Evolutionary conservation across 1,140 invertebrate genomes (phyloP).

Genomic region (Panulirus ornatus): DNA sequence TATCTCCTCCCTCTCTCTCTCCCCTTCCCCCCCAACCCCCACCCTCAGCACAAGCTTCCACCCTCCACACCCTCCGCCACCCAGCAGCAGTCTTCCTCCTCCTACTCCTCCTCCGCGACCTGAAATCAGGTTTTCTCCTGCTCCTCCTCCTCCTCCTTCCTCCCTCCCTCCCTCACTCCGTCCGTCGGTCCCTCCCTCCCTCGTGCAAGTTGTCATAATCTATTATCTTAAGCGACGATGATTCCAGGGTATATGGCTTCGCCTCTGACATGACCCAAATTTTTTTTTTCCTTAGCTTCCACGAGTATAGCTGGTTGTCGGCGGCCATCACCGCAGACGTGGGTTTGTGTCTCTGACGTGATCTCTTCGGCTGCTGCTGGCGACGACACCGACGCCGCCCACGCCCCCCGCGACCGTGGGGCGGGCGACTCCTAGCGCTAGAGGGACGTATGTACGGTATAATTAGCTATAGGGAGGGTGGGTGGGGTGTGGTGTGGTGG

Average conservation of each 20-base stretch:
- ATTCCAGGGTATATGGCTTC: neutral
- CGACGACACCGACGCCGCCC: neutral
- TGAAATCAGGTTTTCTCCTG: no score
- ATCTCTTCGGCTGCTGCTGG: no score
- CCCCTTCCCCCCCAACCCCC: no score
- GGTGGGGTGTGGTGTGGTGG: neutral
- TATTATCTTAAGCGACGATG: slow-evolving; percentile 13
- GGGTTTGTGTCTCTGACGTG: no score
- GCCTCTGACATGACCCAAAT: neutral
- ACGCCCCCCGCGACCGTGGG: neutral
- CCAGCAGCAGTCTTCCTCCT: neutral
- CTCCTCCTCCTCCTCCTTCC: neutral
- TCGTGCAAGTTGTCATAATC: slow-evolving; percentile 32
- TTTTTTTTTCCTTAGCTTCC: no score
- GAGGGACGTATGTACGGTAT: neutral
- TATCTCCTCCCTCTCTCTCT: neutral
- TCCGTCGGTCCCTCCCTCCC: slow-evolving; percentile 12
- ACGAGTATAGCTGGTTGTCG: no score
- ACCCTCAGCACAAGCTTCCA: no score
- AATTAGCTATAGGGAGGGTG: neutral
- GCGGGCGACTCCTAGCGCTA: neutral
- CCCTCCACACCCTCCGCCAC: neutral
- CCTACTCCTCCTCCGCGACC: neutral
- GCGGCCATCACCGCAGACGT: no score
- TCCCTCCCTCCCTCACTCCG: neutral